These are phyloP conservation scores for Agrypnia vestita DNA, from an alignment of 1,140 invertebrate genomes.

Conservation along the genomic window DNA sequence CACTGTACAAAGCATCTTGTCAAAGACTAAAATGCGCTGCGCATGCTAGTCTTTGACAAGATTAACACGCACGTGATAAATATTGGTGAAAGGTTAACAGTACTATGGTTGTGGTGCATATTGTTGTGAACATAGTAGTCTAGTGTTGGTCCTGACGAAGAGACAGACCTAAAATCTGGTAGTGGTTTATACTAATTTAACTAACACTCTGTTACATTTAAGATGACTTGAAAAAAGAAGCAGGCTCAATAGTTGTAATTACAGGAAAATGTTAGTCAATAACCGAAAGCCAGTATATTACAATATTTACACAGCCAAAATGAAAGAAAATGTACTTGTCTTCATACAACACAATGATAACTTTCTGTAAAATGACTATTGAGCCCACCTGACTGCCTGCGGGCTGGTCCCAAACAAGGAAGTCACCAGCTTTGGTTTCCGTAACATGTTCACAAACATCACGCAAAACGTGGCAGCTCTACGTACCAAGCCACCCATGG, in stretches of 20 bases:
- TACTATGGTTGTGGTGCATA: too few species aligned
- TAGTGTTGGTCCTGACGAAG: too few species aligned
- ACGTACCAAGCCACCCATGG: conserved; percentile 43
- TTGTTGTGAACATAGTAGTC: too few species aligned
- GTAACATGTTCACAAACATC: conserved; percentile 49
- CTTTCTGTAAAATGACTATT: conserved; percentile 33
- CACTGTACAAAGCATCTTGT: too few species aligned
- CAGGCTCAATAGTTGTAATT: conserved; percentile 48
- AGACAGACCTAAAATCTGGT: too few species aligned
- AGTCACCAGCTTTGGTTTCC: conserved; percentile 40
- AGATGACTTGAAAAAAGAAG: conserved; percentile 20
- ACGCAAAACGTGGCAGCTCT: conserved; percentile 50
- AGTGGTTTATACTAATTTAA: too few species aligned
- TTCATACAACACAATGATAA: conserved; percentile 6
- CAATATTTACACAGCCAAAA: background rate
- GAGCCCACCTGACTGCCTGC: conserved; percentile 50
- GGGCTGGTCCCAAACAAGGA: conserved; percentile 16
- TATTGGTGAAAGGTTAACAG: too few species aligned
- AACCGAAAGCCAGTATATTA: background rate
- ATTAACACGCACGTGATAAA: too few species aligned
- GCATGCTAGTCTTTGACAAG: too few species aligned
- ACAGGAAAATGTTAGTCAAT: conserved; percentile 24
- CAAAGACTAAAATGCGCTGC: too few species aligned
- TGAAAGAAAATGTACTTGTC: background rate
- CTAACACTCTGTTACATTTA: background rate